Evolutionary conservation across 2,888 invertebrate genomes (phyloP).

Genomic region (Amblyjoppa proteus): DNA sequence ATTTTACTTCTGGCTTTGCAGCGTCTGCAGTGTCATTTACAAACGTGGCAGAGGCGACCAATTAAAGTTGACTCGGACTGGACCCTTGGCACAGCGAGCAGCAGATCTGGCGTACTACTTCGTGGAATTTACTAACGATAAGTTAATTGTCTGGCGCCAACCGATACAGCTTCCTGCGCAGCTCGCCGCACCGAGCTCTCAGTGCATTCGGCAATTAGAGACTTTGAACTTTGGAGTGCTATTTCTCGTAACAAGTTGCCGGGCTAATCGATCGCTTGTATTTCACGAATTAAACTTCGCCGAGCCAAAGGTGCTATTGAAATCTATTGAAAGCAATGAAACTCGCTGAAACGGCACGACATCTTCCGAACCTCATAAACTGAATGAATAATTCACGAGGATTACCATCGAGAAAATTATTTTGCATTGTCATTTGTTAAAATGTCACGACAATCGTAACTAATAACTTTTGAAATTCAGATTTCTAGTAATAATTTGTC

Average conservation of each 20-base stretch:
- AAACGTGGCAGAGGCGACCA: conserved; percentile 77
- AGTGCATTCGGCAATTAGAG: conserved; percentile 64
- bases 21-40: conserved; percentile 78
- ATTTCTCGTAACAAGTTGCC: conserved; percentile 60
- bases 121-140: conserved; percentile 77
- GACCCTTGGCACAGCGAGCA: conserved; percentile 62
- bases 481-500: too few species aligned
- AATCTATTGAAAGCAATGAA: background rate
- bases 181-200: conserved; percentile 34
- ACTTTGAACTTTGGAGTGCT: conserved; percentile 53
- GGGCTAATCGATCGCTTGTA: conserved; percentile 44
- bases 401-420: background rate
- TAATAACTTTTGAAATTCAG: too few species aligned
- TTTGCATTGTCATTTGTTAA: too few species aligned
- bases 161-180: conserved; percentile 60
- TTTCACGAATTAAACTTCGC: conserved; percentile 16
- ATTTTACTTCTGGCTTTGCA: conserved; percentile 66
- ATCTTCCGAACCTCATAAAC: background rate
- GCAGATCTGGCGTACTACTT: conserved; percentile 70
- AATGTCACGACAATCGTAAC: too few species aligned
- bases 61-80: conserved; percentile 80
- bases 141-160: conserved; percentile 82
- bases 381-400: background rate
- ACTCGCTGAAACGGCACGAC: background rate
- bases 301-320: conserved; percentile 5